Percentiles rank a stretch among this genome's conserved stretches.
phyloP scores from a whole-genome alignment of 2,888 invertebrate species.

The Tanypteryx hageni region DNA sequence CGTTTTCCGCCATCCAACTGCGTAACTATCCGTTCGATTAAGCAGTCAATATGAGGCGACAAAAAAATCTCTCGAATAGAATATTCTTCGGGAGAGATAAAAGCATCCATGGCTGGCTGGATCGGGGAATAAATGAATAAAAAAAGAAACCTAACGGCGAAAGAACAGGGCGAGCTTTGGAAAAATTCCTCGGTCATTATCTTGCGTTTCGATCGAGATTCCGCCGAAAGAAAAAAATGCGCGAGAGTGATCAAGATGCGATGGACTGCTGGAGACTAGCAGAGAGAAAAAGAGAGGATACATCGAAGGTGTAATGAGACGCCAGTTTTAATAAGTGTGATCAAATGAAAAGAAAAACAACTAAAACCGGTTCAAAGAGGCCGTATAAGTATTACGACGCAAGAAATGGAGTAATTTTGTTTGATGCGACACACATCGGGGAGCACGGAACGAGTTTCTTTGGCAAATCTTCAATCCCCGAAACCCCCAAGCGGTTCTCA shows the following conservation, averaged over 20 bases:
- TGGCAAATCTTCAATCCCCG: background rate
- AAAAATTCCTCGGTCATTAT: constrained; percentile 53
- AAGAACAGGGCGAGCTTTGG: constrained; percentile 7
- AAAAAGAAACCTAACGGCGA: constrained; percentile 19
- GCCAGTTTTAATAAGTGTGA: constrained; percentile 29
- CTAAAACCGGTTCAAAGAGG: constrained; percentile 51
- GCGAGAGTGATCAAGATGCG: constrained; percentile 20
- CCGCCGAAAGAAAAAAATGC: background rate
- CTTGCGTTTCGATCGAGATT: background rate
- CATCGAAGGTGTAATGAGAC: constrained; percentile 47
- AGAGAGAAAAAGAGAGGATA: background rate
- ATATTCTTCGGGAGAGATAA: constrained; percentile 1
- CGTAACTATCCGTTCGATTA: background rate
- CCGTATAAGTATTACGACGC: constrained; percentile 33
- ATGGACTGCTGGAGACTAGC: background rate
- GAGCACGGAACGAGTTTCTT: constrained; percentile 8
- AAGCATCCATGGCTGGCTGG: background rate
- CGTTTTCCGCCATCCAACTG: background rate
- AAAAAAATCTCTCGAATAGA: background rate
- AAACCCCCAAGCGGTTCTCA: constrained; percentile 17
- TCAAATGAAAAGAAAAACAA: constrained; percentile 30
- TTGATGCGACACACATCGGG: constrained; percentile 44
- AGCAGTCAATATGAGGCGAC: background rate
- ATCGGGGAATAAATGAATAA: constrained; percentile 11
- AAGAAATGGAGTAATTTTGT: constrained; percentile 41